Evolutionary conservation across 2,113 vertebrate genomes (phyloP).

Genomic region (Pholis gunnellus): DNA sequence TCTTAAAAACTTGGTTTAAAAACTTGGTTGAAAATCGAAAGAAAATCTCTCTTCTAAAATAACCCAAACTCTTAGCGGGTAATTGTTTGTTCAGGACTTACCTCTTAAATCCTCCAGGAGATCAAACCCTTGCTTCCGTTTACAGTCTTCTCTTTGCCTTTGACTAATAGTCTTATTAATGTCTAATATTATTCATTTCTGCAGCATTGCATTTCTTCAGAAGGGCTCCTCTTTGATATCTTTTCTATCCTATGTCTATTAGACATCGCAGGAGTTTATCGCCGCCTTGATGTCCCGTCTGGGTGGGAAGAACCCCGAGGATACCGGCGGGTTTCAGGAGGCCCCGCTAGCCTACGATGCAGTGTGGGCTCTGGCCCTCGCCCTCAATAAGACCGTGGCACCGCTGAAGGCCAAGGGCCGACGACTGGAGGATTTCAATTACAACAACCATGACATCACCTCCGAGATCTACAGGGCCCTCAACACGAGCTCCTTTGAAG

Average conservation of each 20-base stretch:
- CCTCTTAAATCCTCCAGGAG: neutral
- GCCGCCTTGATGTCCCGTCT: conserved; percentile 90
- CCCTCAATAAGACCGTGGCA: conserved; percentile 94
- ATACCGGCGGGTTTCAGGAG: conserved; percentile 95
- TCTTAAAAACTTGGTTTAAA: neutral
- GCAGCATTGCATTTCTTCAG: neutral
- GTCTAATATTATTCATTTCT: neutral
- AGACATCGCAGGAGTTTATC: conserved; percentile 97
- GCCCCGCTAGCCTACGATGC: conserved; percentile 95
- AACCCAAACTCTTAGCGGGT: neutral
- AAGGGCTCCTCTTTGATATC: neutral
- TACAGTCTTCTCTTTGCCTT: neutral
- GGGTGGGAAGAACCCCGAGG: conserved; percentile 92
- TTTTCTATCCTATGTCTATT: conserved; percentile 5
- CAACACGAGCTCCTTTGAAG: conserved; percentile 96
- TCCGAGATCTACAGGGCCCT: conserved; percentile 95
- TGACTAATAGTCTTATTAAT: neutral
- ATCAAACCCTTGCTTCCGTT: neutral
- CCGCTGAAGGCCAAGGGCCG: conserved; percentile 89
- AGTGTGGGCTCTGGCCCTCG: conserved; percentile 94
- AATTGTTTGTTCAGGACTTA: neutral
- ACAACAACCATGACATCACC: conserved; percentile 96
- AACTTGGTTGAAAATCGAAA: neutral
- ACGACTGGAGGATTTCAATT: conserved; percentile 95
- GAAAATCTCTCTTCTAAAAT: neutral